phyloP scores from a whole-genome alignment of 2,797 vertebrate species.

The Mycteria americana region DNA sequence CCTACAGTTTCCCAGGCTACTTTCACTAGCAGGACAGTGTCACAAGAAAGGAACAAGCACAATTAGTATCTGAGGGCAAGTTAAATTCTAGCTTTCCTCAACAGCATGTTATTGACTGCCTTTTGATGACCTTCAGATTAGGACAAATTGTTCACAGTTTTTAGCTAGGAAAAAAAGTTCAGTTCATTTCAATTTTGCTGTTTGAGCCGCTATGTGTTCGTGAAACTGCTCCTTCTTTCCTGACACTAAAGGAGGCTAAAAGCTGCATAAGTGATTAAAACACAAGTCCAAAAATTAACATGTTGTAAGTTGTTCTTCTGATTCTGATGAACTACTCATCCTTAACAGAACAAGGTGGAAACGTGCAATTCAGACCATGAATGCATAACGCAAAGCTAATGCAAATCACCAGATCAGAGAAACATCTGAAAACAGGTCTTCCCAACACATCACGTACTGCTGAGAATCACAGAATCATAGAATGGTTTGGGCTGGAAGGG shows the following conservation, averaged over 20 bases:
- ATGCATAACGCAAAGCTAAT: not conserved
- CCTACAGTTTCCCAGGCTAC: not conserved
- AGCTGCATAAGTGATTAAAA: not conserved
- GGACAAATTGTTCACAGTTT: not conserved
- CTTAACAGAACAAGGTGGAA: not conserved
- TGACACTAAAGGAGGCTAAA: not conserved
- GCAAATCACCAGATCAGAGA: not conserved
- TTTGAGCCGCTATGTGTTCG: accelerated
- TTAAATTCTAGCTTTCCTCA: not conserved
- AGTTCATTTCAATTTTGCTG: not conserved
- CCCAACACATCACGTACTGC: not conserved
- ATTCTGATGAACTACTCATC: not conserved
- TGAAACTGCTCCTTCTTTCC: not conserved
- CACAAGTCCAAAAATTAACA: not conserved
- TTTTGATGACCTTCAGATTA: not conserved
- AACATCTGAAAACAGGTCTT: not conserved
- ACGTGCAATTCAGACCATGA: not conserved
- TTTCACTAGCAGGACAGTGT: not conserved
- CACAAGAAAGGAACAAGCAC: not conserved
- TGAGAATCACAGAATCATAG: not conserved
- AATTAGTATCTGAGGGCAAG: not conserved
- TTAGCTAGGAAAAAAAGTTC: not conserved
- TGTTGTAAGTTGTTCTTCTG: not conserved
- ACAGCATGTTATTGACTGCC: not conserved
- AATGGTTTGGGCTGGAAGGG: not conserved